Evolutionary conservation across 2,797 vertebrate genomes (phyloP).

Genomic region (Rhodeus uyekii): DNA sequence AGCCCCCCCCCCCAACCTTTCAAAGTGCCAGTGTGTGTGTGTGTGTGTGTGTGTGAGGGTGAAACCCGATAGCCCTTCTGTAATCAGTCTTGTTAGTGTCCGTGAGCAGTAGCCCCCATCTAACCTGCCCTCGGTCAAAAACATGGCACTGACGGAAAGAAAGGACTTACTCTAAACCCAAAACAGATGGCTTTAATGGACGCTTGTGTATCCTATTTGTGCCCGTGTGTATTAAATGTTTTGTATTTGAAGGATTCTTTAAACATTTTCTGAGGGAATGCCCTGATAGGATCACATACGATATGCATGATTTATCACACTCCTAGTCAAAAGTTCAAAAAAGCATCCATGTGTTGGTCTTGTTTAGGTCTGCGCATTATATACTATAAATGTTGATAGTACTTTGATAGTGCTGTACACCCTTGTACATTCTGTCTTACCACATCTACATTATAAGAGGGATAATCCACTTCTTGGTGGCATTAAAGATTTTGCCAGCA

Average conservation of each 20-base stretch:
- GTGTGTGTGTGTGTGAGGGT: constrained; percentile 25
- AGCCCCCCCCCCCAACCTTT: neutral
- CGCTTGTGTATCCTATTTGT: constrained; percentile 35
- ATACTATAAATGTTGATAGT: neutral
- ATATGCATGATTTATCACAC: neutral
- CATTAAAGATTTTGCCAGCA: too few species aligned
- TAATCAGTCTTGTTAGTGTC: constrained; percentile 61
- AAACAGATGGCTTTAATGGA: constrained; percentile 53
- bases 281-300: neutral
- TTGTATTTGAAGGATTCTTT: constrained; percentile 5
- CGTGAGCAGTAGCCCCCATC: constrained; percentile 53
- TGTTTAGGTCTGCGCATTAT: neutral
- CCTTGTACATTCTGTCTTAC: neutral
- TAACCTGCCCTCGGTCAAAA: constrained; percentile 50
- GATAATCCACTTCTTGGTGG: too few species aligned
- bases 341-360: neutral
- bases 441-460: too few species aligned
- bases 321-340: neutral
- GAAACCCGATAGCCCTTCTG: constrained; percentile 31
- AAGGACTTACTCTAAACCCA: constrained; percentile 38
- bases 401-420: neutral
- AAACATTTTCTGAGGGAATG: constrained; percentile 19
- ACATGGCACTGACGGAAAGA: constrained; percentile 48
- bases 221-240: constrained; percentile 32
- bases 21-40: constrained; percentile 29